A percentile compares a stretch with the other conserved stretches of the same genome.
These are phyloP conservation scores for Syrphus vitripennis DNA, from an alignment of 2,888 invertebrate species.

Conservation along the genomic window DNA sequence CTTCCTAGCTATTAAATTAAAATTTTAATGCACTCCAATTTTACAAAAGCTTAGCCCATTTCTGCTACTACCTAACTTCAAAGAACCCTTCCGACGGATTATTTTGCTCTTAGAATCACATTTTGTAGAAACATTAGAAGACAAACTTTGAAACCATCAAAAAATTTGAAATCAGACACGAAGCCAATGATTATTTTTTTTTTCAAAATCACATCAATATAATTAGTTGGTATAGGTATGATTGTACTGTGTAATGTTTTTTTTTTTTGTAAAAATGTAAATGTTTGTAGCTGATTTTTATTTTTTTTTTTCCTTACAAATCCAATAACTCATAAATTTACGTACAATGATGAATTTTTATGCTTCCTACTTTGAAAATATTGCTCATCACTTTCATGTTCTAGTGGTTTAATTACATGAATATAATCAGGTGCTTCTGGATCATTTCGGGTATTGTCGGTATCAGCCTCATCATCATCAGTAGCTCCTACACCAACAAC, in stretches of 20 bases:
- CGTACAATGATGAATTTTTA: slow-evolving; percentile 75
- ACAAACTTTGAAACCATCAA: too few relatives aligned
- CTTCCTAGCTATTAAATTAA: too few relatives aligned
- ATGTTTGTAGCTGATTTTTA: neutral
- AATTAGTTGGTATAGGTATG: too few relatives aligned
- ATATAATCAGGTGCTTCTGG: slow-evolving; percentile 69
- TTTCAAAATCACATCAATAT: neutral
- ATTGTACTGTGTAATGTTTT: slow-evolving; percentile 25
- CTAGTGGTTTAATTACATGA: slow-evolving; percentile 70
- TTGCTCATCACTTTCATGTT: slow-evolving; percentile 72
- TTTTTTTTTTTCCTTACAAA: slow-evolving; percentile 53
- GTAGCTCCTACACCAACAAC: slow-evolving; percentile 34
- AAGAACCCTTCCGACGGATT: too few relatives aligned
- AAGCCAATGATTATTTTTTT: too few relatives aligned
- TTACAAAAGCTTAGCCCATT: too few relatives aligned
- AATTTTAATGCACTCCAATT: too few relatives aligned
- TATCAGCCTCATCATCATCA: neutral
- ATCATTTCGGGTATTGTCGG: slow-evolving; percentile 45
- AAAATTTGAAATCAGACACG: too few relatives aligned
- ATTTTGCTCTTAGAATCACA: too few relatives aligned
- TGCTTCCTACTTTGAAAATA: slow-evolving; percentile 72
- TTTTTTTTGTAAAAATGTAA: too few relatives aligned
- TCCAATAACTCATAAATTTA: slow-evolving; percentile 71
- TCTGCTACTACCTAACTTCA: too few relatives aligned
- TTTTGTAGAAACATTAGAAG: too few relatives aligned